These are phyloP conservation scores for Labroides dimidiatus DNA, from an alignment of 2,797 vertebrate species.

Conservation along the genomic window DNA sequence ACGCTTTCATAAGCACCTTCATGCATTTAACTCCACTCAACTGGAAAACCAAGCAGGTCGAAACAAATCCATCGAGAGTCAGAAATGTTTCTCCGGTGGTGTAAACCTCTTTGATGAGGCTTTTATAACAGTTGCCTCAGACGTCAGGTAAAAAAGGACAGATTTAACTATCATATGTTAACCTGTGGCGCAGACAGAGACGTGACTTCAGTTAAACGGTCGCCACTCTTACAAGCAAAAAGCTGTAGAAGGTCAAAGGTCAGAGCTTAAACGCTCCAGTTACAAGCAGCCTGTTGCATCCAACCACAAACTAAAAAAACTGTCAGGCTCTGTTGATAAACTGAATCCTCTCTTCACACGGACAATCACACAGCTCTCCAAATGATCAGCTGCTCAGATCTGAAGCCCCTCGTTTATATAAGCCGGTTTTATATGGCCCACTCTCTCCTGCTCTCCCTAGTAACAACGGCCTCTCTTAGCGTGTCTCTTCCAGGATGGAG, in stretches of 20 bases:
- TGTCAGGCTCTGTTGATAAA: not conserved
- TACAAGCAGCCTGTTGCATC: conserved; percentile 4
- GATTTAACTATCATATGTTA: not conserved
- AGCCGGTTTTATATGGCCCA: conserved; percentile 53
- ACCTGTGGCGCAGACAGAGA: not conserved
- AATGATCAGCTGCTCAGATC: conserved; percentile 54
- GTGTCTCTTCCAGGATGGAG: conserved; percentile 67
- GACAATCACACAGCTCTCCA: conserved; percentile 38
- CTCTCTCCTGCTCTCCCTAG: conserved; percentile 75
- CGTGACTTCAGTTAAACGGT: conserved; percentile 34
- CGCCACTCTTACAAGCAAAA: conserved; percentile 6
- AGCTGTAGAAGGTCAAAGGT: conserved; percentile 41
- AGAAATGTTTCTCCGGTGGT: not conserved
- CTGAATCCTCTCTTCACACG: conserved; percentile 3
- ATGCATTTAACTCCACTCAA: conserved; percentile 1
- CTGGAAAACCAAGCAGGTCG: conserved; percentile 6
- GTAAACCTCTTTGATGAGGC: not conserved
- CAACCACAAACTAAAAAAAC: not conserved
- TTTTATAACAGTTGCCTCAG: not conserved
- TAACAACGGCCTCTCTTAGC: conserved; percentile 77
- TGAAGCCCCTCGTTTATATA: conserved; percentile 64
- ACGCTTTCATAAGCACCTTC: not conserved
- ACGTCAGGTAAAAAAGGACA: not conserved
- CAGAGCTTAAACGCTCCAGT: conserved; percentile 17
- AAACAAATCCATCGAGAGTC: conserved; percentile 12